These are phyloP conservation scores for Mungos mungo DNA, from an alignment of 2,113 vertebrate genomes.

Conservation along the genomic window DNA sequence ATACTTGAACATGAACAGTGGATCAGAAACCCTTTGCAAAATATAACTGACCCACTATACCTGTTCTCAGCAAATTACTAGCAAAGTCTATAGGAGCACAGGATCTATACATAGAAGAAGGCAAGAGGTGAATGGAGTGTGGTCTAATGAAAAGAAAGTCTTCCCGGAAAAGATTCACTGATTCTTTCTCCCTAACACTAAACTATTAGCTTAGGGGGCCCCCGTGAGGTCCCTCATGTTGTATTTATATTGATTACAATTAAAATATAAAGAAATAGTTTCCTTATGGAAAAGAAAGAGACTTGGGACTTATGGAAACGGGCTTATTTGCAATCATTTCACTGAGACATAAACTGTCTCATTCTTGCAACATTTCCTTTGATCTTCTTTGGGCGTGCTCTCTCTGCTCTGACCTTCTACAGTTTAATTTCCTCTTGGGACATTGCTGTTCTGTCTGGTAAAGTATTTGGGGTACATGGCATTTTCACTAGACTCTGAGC, in stretches of 20 bases:
- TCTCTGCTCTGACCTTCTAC: neutral
- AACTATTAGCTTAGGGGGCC: neutral
- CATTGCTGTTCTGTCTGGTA: neutral
- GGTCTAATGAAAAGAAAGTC: neutral
- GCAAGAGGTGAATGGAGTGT: neutral
- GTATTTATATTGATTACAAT: neutral
- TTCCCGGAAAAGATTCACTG: neutral
- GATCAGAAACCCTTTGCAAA: neutral
- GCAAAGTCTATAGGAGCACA: neutral
- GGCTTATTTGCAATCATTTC: neutral
- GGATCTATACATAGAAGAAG: neutral
- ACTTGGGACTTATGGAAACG: neutral
- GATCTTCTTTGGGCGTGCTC: fast-evolving
- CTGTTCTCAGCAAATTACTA: neutral
- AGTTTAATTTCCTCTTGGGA: constrained; percentile 14
- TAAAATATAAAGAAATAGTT: neutral
- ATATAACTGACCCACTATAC: neutral
- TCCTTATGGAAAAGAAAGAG: neutral
- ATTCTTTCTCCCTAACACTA: neutral
- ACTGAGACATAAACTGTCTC: neutral
- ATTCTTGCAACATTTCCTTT: neutral
- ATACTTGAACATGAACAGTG: neutral
- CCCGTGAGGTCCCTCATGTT: neutral
- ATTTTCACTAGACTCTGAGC: neutral
- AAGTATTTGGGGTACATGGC: neutral